Base-by-base conservation (phyloP, 2,113 vertebrate genomes). In the Alligator mississippiensis region DNA sequence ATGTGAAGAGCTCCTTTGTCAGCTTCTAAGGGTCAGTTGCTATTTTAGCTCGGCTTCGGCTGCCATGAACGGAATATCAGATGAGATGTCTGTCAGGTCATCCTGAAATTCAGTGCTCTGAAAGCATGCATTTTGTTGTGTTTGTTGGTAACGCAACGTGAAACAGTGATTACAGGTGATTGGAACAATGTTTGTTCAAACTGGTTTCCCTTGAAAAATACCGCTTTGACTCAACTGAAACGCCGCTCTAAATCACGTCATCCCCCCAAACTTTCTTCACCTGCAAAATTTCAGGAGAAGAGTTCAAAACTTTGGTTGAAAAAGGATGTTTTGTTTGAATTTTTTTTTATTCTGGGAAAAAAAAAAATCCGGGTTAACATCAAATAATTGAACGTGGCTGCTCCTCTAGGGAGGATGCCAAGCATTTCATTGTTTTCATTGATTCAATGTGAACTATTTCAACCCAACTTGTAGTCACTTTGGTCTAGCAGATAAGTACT, bases 1-100 rank as follows among this genome's bases (percentile, higher is more conserved):
- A 76, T 88, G 85, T 75, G 66, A 93, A 95, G 88, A 14, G 3
- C 14, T 90, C 96, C 87, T 96, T 77, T 90, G 22, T 34, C 90
- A 89, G 93, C 59, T 96, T 94, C 85, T 25, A 34, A 57, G 93
- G 88, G 84, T 76, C 96, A 87, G 61, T 28, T 88, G 24, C 82
- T 79, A 27, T 85, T 95, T 93, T 61, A 88, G 70, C 17, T 80
- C 61, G 19, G 78, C 21, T 93, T 94, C 77, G 38, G 60, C 87
- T 81, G 78, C 90, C 92, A 61, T 9, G 17, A 93, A 63, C 57
- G 82, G 93, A 94, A 95, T 9, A 85, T 55, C 63, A 62, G 79
- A 88, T 85, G 90, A 94, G 93, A 70, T 24, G 12, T 0, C 16
- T 10, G 24, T 15, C 77, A 6, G 30, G 12, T 92, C 66, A 72